Percentiles rank a stretch among this genome's conserved stretches.
These are phyloP conservation scores for Sphaerodactylus townsendi DNA, from an alignment of 2,113 vertebrate species.

Conservation along the genomic window DNA sequence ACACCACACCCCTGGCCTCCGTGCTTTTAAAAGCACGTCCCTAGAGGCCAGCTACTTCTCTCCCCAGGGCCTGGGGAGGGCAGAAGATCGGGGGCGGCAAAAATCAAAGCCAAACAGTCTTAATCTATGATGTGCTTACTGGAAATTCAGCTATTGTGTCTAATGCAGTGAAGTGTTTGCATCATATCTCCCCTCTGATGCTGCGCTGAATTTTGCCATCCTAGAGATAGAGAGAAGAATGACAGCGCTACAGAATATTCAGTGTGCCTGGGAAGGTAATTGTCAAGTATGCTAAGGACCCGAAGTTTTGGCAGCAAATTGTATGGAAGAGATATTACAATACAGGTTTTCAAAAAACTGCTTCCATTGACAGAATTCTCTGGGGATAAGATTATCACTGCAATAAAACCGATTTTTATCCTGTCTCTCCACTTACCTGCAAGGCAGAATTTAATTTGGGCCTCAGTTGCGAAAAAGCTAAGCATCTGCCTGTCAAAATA, in stretches of 20 bases:
- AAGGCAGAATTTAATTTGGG: constrained; percentile 14
- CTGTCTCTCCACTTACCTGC: constrained; percentile 18
- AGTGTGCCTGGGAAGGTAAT: not conserved
- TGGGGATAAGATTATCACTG: constrained; percentile 22
- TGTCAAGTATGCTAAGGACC: constrained; percentile 14
- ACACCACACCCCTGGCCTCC: too few species aligned
- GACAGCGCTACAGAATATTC: not conserved
- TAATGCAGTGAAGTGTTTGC: not conserved
- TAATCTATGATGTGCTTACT: too few species aligned
- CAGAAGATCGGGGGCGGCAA: too few species aligned
- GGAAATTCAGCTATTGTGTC: not conserved
- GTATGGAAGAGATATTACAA: not conserved
- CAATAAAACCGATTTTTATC: constrained; percentile 41
- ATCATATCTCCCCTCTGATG: not conserved
- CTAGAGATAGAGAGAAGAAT: not conserved
- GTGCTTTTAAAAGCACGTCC: too few species aligned
- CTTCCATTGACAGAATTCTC: constrained; percentile 34
- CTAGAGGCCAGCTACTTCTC: too few species aligned
- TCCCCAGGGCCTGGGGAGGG: too few species aligned
- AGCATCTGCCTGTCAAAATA: not conserved
- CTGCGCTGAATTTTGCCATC: not conserved
- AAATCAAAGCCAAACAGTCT: too few species aligned
- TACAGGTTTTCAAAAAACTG: constrained; percentile 26
- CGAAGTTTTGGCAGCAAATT: not conserved
- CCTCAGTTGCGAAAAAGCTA: not conserved